A percentile compares a stretch with the other conserved stretches of the same genome.
These are phyloP conservation scores for Vicugna pacos DNA, from an alignment of 2,113 vertebrate genomes.

Conservation along the genomic window DNA sequence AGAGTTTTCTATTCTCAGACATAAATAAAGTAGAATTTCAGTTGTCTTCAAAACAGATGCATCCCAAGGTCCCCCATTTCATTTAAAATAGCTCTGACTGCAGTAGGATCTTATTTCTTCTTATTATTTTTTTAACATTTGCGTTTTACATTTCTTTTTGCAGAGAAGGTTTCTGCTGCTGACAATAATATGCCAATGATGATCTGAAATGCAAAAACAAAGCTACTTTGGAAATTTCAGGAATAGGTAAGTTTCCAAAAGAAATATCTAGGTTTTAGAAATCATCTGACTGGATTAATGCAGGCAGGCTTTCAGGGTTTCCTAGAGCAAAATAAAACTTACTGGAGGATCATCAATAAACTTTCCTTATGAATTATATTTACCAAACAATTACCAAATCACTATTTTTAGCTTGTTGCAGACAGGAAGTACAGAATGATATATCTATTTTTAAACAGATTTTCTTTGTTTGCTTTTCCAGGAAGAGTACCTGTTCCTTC, in stretches of 20 bases:
- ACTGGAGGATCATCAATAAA: neutral
- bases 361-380: neutral
- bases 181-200: neutral
- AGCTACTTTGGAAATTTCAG: neutral
- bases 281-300: neutral
- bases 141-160: neutral
- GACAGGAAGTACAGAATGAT: neutral
- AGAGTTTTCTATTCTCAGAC: neutral
- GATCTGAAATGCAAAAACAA: slow-evolving; percentile 34
- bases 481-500: neutral
- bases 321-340: neutral
- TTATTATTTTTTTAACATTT: neutral
- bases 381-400: neutral
- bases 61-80: neutral
- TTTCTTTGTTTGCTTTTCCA: neutral
- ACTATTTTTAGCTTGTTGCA: neutral
- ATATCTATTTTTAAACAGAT: neutral
- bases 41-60: neutral
- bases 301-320: neutral
- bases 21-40: slow-evolving; percentile 18
- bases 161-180: neutral
- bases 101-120: neutral
- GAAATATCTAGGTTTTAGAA: neutral
- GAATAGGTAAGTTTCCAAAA: neutral
- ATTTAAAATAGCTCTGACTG: neutral